Base-by-base conservation (phyloP, 1,140 invertebrate genomes). In the Caenorhabditis latens region DNA sequence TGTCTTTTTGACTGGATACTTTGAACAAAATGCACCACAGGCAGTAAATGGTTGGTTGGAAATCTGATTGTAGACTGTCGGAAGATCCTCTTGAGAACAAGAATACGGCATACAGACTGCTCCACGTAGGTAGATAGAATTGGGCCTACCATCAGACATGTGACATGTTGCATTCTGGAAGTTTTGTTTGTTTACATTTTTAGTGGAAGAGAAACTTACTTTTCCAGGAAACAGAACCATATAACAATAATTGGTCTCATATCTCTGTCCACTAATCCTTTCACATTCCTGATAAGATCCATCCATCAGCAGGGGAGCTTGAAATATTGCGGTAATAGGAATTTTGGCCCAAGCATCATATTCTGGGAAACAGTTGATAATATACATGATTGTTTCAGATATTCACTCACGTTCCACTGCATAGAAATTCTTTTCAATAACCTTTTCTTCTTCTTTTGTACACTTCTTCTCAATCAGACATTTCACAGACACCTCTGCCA, bases 341-440 rank as follows among this genome's bases (percentile, higher is more conserved):
- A 79, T 24, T 79, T 79, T 79, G 4, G 46, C 71, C 71, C 71
- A 79, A 19, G 71, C 71, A n/a, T 79, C 71, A 21, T 79, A 79
- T 32, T 79, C 71, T 79, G 71, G 4, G 53, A 79, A 14, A 71
- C n/a, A 9, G 7, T 11, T 63, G 24, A 11, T 63, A n/a, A 9
- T 8, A 63, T 1, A 32, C 1, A 11, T 21, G 58, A 21, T 32
- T 58, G n/a, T 58, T 58, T 58, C n/a, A 58, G n/a, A 19, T n/a
- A n/a, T n/a, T n/a, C 32, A 71, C 65, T 71, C 14, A 71, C 65
- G 65, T 19, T 71, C 65, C 1, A 71, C 65, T 9, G 65, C 65
- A 71, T 71, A 71, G 19, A 71, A 71, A 71, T 71, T 71, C 0
- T 71, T 14, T 19, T 71, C 65, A n/a, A 71, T 71, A 1, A n/a